Base-by-base conservation (phyloP, 2,888 invertebrate genomes). In the Dexiosoma caninum region DNA sequence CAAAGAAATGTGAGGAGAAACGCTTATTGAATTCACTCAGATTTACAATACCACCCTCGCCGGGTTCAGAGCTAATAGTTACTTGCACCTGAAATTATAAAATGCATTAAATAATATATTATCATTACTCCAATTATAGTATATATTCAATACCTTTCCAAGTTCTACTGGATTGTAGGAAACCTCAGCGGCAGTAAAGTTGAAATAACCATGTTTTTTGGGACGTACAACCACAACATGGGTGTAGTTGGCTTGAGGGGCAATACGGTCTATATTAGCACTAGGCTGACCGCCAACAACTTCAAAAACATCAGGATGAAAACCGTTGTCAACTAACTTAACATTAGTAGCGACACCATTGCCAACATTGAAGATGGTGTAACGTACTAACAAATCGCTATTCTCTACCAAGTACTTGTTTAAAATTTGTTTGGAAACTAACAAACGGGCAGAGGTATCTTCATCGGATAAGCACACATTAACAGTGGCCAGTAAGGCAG, bases 371-470 rank as follows among this genome's bases (percentile, higher is more conserved):
- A 94, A 97, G 75, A 99, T 92, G 12, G 95, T 96, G 90, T 99
- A 99, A 91, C 98, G 97, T 46, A 99, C 94, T 82, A 98, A 93
- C 85, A 99, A 94, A 90, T 99, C 99, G 94, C 97, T 96, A 87
- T 95, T 95, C 92, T 99, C 98, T 1, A 99, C 98, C 82, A 99
- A 92, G 89, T 97, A 98, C 91, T 96, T 97, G 89, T 99, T 99
- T 79, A 98, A 92, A 86, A 99, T 95, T 91, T 97, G 96, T 91
- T 99, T 99, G 9, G 97, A 96, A 23, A 97, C 94, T 81, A 99
- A 91, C 59, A 99, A 91, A 85, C 95, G 93, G 19, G 98, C 98
- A 67, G 93, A 93, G 55, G 94, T 92, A 49, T 95, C 94, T 85
- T 95, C 95, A 49, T 89, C 87, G 2, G 88, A 88, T 4, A 87